phyloP scores from a whole-genome alignment of 2,113 vertebrate genomes.

The Sprattus sprattus region DNA sequence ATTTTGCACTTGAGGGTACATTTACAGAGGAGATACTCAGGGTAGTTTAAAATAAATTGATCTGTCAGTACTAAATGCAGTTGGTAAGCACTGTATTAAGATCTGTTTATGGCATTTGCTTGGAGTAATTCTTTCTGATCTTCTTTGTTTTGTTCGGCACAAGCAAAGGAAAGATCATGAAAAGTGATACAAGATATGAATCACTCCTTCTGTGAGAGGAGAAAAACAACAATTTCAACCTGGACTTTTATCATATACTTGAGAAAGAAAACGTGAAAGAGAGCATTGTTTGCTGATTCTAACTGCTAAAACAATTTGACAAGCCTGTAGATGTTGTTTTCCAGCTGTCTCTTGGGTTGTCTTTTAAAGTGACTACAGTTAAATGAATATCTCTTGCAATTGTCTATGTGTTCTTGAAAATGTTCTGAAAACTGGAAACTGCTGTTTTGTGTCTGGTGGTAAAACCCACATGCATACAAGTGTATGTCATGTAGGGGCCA shows the following conservation, averaged over 20 bases:
- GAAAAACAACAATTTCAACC: neutral
- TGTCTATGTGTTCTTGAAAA: too few relatives aligned
- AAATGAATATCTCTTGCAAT: neutral
- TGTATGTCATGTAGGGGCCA: neutral
- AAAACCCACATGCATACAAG: neutral
- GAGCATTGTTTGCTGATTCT: neutral
- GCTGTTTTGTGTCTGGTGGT: neutral
- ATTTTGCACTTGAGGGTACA: neutral
- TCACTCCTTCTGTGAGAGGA: neutral
- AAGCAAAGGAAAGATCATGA: neutral
- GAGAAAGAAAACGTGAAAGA: neutral
- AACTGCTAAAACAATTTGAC: neutral
- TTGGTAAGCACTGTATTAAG: neutral
- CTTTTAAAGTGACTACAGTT: neutral
- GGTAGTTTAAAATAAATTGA: neutral
- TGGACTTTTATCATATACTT: neutral
- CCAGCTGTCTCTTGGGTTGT: neutral
- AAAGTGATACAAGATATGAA: neutral
- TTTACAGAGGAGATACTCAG: neutral
- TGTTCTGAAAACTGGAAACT: neutral
- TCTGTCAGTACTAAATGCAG: neutral
- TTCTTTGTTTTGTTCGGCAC: neutral
- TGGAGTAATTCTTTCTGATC: constrained; percentile 17
- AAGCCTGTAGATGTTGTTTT: neutral
- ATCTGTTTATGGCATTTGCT: neutral